Evolutionary conservation across 2,888 invertebrate genomes (phyloP).

Genomic region (Antheraea assamensis): DNA sequence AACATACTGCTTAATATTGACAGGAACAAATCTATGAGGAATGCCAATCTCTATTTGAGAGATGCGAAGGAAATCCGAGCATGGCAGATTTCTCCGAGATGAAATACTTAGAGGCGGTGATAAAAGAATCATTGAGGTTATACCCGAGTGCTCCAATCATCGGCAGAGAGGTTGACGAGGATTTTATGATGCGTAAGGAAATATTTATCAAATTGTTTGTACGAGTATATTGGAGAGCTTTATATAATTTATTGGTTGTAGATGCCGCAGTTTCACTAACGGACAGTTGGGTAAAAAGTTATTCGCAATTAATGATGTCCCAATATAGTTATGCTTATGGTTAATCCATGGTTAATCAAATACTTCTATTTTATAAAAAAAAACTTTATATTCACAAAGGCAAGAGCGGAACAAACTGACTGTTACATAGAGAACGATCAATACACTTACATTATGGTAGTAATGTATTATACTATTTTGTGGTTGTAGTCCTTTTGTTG

Average conservation of each 20-base stretch:
- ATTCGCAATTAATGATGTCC: too few species aligned
- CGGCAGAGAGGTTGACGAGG: conserved; percentile 81
- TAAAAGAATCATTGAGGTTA: conserved; percentile 85
- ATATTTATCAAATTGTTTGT: too few species aligned
- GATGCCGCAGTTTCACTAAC: background rate
- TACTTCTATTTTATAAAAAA: too few species aligned
- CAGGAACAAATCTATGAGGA: conserved; percentile 72
- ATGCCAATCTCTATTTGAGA: conserved; percentile 55
- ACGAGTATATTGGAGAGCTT: too few species aligned
- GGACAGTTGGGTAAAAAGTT: background rate
- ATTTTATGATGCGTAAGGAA: conserved; percentile 80
- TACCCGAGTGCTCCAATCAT: conserved; percentile 87
- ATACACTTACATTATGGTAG: too few species aligned
- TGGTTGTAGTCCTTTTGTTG: too few species aligned
- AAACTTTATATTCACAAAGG: too few species aligned
- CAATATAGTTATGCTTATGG: too few species aligned
- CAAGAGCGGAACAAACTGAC: too few species aligned
- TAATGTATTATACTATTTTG: too few species aligned
- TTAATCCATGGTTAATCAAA: too few species aligned
- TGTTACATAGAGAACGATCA: too few species aligned
- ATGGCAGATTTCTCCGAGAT: conserved; percentile 83
- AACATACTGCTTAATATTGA: background rate
- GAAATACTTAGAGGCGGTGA: conserved; percentile 86
- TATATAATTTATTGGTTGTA: background rate
- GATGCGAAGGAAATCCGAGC: conserved; percentile 66